Evolutionary conservation across 2,797 vertebrate genomes (phyloP).

Genomic region (Clarias platycephalus): DNA sequence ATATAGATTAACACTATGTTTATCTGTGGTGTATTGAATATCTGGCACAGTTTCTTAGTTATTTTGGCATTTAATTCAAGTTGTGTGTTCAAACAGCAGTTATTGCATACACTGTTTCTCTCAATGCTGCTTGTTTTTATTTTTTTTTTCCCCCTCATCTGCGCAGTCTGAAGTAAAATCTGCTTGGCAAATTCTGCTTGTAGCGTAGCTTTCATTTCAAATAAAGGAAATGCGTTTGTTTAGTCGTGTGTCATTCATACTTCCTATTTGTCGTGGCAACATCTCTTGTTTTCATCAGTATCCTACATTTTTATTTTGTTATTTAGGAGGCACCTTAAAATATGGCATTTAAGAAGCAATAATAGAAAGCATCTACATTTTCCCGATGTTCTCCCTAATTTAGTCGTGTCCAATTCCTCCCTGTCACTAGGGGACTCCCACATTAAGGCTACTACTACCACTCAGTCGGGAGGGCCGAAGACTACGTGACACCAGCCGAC

Average conservation of each 20-base stretch:
- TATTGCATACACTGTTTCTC: constrained; percentile 85
- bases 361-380: no score
- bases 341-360: no score
- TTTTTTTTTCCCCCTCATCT: constrained; percentile 62
- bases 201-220: constrained; percentile 81
- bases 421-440: no score
- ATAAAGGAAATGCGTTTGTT: constrained; percentile 80
- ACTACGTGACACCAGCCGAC: no score
- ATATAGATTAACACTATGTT: constrained; percentile 42
- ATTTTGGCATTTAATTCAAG: constrained; percentile 26
- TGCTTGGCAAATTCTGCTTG: constrained; percentile 89
- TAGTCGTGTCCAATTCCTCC: no score
- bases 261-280: neutral
- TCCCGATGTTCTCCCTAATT: no score
- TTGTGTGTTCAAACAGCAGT: constrained; percentile 36
- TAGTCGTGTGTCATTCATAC: neutral
- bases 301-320: neutral
- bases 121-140: constrained; percentile 85
- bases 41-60: constrained; percentile 38
- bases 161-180: constrained; percentile 82
- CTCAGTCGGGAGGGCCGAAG: no score
- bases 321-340: neutral
- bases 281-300: neutral
- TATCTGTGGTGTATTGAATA: constrained; percentile 43
- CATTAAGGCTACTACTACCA: no score